Base-by-base conservation (phyloP, 1,140 invertebrate genomes). In the Matsumurasca onukii region DNA sequence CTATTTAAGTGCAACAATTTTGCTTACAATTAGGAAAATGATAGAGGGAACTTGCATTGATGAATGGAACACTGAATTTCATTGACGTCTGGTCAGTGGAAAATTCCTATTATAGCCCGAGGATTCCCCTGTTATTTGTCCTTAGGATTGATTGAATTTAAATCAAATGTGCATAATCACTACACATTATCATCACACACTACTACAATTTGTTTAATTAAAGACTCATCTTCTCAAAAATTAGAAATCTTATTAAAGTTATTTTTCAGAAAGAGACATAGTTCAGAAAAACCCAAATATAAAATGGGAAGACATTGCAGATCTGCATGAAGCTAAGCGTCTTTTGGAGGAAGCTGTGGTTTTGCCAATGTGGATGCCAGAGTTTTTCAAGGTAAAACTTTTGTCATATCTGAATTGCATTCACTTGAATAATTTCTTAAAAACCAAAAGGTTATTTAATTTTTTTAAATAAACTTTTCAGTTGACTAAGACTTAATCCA, bases 281-380 rank as follows among this genome's bases (percentile, higher is more conserved):
- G 88, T 99, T 69, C 95, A 98, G 81, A 97, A 96, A 81, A 95
- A 99, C 84, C 95, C 96, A 20, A 97, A 97, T 81, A 95, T 98
- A 70, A 86, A 89, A 76, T 99, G 97, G 97, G 92, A 93, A 77
- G 97, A 99, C 79, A 99, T 99, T 78, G 97, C 97, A 13, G 97
- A 98, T 83, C 84, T 99, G 55, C 84, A 91, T 22, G 95, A 98
- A 78, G 97, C 97, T 1, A 99, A 99, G 81, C 83, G 93, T 71
- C 79, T 99, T 31, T 80, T 99, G 22, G 95, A 99, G 81, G 98
- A 99, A 84, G 97, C 98, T 63, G 96, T 99, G 22, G 96, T 99
- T 20, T 82, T 99, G 74, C 98, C 98, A 9, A 94, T 98, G 88
- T 91, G 94, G 85, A 98, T 99, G 90, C 97, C 98, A 3, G 95